Evolutionary conservation across 2,888 invertebrate genomes (phyloP).

Genomic region (Myopa testacea): DNA sequence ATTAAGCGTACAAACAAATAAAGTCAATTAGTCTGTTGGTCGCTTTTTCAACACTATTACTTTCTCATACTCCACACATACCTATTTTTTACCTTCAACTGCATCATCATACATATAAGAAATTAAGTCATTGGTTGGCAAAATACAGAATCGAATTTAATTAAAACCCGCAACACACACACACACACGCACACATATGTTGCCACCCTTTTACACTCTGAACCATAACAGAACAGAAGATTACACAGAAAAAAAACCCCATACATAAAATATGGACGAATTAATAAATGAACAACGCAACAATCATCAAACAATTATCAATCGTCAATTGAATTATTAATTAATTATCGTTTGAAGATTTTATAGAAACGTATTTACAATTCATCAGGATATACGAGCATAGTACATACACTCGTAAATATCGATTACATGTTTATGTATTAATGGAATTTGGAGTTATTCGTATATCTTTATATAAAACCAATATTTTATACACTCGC

Average conservation of each 20-base stretch:
- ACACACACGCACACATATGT: background rate
- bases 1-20: conserved; percentile 27
- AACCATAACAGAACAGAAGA: background rate
- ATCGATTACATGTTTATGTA: no score
- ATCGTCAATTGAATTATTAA: no score
- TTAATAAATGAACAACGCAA: no score
- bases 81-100: background rate
- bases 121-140: conserved; percentile 26
- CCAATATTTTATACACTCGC: no score
- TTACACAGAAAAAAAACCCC: background rate
- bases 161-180: conserved; percentile 7
- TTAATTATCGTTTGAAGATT: no score
- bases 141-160: conserved; percentile 22
- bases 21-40: conserved; percentile 35
- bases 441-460: no score
- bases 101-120: conserved; percentile 4
- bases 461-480: no score
- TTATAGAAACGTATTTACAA: no score
- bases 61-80: conserved; percentile 8
- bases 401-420: no score
- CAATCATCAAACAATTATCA: no score
- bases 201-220: background rate
- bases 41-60: background rate
- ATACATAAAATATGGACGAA: background rate
- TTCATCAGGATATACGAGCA: no score